These are phyloP conservation scores for Phalacrocorax aristotelis DNA, from an alignment of 2,113 vertebrate genomes.

Conservation along the genomic window DNA sequence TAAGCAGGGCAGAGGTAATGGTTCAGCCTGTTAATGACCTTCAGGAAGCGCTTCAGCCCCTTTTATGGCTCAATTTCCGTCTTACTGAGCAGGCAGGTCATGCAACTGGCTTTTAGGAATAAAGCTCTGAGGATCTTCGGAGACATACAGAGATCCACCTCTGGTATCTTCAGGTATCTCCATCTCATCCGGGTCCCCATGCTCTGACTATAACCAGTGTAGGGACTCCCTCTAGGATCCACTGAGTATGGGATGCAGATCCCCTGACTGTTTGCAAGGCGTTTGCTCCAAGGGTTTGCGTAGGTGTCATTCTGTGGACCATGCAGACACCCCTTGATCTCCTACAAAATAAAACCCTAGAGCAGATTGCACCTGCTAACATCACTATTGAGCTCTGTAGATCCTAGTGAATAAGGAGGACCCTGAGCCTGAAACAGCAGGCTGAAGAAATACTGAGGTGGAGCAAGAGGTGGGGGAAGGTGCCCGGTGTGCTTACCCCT, in stretches of 20 bases:
- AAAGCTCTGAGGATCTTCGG: not conserved
- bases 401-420: not conserved
- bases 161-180: not conserved
- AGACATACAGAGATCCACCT: not conserved
- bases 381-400: not conserved
- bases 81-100: not conserved
- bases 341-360: not conserved
- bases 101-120: not conserved
- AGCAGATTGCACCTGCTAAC: not conserved
- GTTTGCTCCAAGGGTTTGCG: not conserved
- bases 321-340: not conserved
- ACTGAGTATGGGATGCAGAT: accelerated
- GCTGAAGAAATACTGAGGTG: not conserved
- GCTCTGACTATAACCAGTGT: accelerated
- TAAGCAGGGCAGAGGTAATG: not conserved
- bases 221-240: not conserved
- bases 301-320: not conserved
- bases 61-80: not conserved
- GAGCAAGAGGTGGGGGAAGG: accelerated
- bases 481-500: accelerated
- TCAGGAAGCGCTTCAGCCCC: not conserved
- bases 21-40: not conserved
- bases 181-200: not conserved
- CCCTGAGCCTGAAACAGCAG: not conserved
- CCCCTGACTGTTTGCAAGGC: not conserved